Evolutionary conservation across 1,140 invertebrate species (phyloP).

Genomic region (Armadillidium nasatum): DNA sequence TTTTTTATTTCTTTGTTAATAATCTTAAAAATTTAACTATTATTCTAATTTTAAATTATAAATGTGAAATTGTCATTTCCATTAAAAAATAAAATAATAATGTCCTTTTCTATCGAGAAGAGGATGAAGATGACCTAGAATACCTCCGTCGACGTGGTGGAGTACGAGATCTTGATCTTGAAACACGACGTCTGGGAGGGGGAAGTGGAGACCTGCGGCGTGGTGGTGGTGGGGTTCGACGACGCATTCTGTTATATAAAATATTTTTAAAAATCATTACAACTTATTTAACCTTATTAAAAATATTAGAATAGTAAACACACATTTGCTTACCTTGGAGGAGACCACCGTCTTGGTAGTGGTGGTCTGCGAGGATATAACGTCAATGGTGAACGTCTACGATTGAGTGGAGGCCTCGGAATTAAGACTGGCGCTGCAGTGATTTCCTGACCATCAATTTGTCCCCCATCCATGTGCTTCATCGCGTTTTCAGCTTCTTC

Average conservation of each 20-base stretch:
- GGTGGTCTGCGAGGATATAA: conserved; percentile 44
- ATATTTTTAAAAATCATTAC: neutral
- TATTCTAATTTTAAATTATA: too few relatives aligned
- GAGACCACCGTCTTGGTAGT: conserved; percentile 58
- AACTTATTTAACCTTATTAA: neutral
- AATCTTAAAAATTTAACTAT: too few relatives aligned
- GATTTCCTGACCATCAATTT: conserved; percentile 81
- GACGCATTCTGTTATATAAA: neutral
- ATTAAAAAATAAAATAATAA: too few relatives aligned
- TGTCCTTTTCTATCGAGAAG: neutral
- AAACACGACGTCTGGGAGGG: neutral
- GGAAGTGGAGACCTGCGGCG: neutral
- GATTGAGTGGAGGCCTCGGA: conserved; percentile 64
- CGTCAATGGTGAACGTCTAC: conserved; percentile 51
- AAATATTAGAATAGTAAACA: neutral
- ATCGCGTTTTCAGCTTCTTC: conserved; percentile 97
- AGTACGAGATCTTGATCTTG: neutral
- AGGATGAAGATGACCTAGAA: neutral
- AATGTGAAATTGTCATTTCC: too few relatives aligned
- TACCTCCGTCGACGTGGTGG: conserved; percentile 1
- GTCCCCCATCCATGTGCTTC: conserved; percentile 98
- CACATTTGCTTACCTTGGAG: conserved; percentile 41
- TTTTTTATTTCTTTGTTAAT: too few relatives aligned
- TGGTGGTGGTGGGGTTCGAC: neutral
- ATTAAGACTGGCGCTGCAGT: conserved; percentile 83